These are phyloP conservation scores for Labia minor DNA, from an alignment of 2,888 invertebrate genomes.

Conservation along the genomic window DNA sequence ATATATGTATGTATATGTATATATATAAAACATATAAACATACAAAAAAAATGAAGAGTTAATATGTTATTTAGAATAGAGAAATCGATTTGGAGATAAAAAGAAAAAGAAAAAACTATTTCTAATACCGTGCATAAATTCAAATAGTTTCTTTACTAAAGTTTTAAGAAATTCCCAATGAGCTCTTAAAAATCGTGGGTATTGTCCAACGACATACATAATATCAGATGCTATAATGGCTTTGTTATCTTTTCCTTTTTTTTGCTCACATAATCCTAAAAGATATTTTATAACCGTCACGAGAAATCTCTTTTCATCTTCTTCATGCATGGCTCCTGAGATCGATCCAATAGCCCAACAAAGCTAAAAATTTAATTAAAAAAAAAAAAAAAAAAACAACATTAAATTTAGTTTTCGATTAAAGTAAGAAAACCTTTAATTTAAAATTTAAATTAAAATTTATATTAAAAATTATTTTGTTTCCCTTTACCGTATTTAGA, in stretches of 20 bases:
- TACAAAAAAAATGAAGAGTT: not conserved
- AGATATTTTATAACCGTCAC: constrained; percentile 98
- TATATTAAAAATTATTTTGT: too few species aligned
- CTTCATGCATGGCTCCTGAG: constrained; percentile 97
- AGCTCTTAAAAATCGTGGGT: constrained; percentile 94
- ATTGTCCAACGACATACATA: constrained; percentile 99
- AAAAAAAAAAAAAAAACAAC: constrained; percentile 17
- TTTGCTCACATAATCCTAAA: constrained; percentile 93
- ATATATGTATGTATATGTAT: too few species aligned
- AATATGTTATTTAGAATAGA: not conserved
- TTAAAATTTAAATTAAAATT: constrained; percentile 16
- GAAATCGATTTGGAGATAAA: not conserved
- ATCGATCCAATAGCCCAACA: constrained; percentile 99
- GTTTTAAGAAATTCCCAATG: constrained; percentile 99
- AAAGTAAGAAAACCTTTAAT: constrained; percentile 16
- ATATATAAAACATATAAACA: not conserved
- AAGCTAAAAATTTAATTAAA: constrained; percentile 40
- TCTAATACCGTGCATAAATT: constrained; percentile 97
- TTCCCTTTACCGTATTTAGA: constrained; percentile 69
- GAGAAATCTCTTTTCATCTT: constrained; percentile 96
- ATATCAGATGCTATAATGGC: constrained; percentile 99
- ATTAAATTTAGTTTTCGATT: too few species aligned
- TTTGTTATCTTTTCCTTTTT: constrained; percentile 98
- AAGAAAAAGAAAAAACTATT: constrained; percentile 1
- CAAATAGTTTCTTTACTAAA: constrained; percentile 98